Base-by-base conservation (phyloP, 2,113 vertebrate species). In the Prunella himalayana region DNA sequence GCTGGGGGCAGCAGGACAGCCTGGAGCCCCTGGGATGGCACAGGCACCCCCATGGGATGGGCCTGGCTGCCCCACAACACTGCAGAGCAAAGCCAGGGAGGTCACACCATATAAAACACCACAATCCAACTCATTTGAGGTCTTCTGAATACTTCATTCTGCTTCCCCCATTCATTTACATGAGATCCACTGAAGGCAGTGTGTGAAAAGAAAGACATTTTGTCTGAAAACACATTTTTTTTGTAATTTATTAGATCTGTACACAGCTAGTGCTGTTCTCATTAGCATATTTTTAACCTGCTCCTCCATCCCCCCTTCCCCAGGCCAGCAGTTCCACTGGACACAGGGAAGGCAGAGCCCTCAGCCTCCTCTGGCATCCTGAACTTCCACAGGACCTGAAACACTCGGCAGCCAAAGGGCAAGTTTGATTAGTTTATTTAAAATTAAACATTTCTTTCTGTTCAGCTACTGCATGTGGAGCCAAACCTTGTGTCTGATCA, bases 391-490 rank as follows among this genome's bases (percentile, higher is more conserved):
- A 22, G 25, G 2, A 76, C 42, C 64, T 19, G 30, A 90, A 84
- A 90, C 68, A 54, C 70, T 70, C 60, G 0, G 18, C 45, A 96
- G 60, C 69, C 81, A 85, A 69, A 56, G 87, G 54, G 27, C 63
- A 90, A 86, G 68, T 83, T 93, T 50, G 39, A 93, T 94, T 86
- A 93, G 71, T 90, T 94, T 90, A 88, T 93, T 94, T 81, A 75
- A 92, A 96, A 88, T 94, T 30, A 94, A 88, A 86, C 59, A 82
- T 70, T 88, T 79, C 15, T 88, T 93, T 61, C 53, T 63, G 54
- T 83, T 87, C 68, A 65, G 90, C 63, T 76, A 75, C 87, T 66
- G 47, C 16, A 7, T 1, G 2, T 41, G 78, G 28, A 93, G 69
- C 54, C 92, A 83, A 86, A 92, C 25, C 9, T 37, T 37, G 51